phyloP scores from a whole-genome alignment of 2,113 vertebrate species.

The Isurus oxyrinchus region DNA sequence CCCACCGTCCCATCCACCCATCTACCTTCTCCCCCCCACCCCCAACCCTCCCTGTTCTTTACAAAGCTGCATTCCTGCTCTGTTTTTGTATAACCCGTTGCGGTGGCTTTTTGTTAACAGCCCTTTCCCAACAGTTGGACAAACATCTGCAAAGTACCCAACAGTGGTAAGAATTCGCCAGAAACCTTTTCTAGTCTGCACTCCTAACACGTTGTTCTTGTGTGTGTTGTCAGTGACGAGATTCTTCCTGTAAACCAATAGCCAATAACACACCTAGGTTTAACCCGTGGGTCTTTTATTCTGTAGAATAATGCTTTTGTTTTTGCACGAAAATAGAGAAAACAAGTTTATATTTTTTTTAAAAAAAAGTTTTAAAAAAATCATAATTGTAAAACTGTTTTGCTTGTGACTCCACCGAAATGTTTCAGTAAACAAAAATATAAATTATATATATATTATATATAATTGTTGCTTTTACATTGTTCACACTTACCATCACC shows the following conservation, averaged over 20 bases:
- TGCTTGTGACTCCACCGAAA: slow-evolving; percentile 19
- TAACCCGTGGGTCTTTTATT: not conserved
- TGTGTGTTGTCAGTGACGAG: not conserved
- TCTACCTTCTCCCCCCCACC: too few relatives aligned
- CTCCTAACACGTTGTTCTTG: not conserved
- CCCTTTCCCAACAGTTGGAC: not conserved
- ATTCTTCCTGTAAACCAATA: slow-evolving; percentile 1
- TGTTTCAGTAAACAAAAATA: slow-evolving; percentile 18
- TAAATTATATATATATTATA: slow-evolving; percentile 1
- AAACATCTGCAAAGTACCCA: not conserved
- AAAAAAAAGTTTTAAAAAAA: not conserved
- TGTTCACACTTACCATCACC: slow-evolving; percentile 11
- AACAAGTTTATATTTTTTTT: slow-evolving; percentile 13
- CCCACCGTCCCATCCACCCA: too few relatives aligned
- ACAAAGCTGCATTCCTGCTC: not conserved
- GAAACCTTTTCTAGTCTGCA: not conserved
- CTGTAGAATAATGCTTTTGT: slow-evolving; percentile 21
- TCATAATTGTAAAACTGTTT: slow-evolving; percentile 36
- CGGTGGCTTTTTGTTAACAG: not conserved
- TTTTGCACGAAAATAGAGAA: slow-evolving; percentile 34
- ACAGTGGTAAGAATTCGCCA: not conserved
- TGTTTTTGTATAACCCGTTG: not conserved
- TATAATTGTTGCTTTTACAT: slow-evolving; percentile 26
- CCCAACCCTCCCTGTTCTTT: not conserved
- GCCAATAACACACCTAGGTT: slow-evolving; percentile 14